Evolutionary conservation across 2,113 vertebrate genomes (phyloP).

Genomic region (Istiophorus platypterus): DNA sequence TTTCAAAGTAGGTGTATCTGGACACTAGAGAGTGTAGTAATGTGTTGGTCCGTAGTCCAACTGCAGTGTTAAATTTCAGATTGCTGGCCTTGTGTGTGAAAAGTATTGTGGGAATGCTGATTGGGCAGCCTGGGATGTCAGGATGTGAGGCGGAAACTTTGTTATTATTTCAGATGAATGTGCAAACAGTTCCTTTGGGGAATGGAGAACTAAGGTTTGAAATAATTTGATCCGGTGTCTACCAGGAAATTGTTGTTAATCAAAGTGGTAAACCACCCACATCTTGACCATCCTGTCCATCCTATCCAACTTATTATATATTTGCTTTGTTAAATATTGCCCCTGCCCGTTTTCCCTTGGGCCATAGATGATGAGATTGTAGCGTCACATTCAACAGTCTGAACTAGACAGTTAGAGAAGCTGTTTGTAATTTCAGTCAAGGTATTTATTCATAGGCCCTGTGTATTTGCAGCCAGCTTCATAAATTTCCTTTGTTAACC

Average conservation of each 20-base stretch:
- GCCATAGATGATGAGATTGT: not conserved
- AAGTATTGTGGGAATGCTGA: not conserved
- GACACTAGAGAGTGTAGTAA: not conserved
- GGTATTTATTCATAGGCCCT: not conserved
- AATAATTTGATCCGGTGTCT: not conserved
- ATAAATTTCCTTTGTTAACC: constrained; percentile 7
- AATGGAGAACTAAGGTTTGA: not conserved
- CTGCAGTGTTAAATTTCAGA: not conserved
- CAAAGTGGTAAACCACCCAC: too few species aligned
- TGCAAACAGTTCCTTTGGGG: constrained; percentile 1
- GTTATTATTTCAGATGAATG: constrained; percentile 15
- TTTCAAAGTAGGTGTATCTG: not conserved
- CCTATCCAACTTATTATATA: too few species aligned
- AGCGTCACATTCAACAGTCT: not conserved
- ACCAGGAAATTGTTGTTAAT: not conserved
- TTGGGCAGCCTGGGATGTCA: not conserved
- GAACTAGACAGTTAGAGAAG: not conserved
- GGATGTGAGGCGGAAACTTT: constrained; percentile 5
- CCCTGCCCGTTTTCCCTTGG: not conserved
- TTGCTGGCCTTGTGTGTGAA: not conserved
- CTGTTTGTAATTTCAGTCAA: constrained; percentile 23
- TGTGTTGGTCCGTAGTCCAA: not conserved
- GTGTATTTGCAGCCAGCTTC: not conserved
- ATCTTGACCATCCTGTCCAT: not conserved
- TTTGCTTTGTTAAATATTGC: not conserved